Base-by-base conservation (phyloP, 2,888 invertebrate species). In the Patella depressa region DNA sequence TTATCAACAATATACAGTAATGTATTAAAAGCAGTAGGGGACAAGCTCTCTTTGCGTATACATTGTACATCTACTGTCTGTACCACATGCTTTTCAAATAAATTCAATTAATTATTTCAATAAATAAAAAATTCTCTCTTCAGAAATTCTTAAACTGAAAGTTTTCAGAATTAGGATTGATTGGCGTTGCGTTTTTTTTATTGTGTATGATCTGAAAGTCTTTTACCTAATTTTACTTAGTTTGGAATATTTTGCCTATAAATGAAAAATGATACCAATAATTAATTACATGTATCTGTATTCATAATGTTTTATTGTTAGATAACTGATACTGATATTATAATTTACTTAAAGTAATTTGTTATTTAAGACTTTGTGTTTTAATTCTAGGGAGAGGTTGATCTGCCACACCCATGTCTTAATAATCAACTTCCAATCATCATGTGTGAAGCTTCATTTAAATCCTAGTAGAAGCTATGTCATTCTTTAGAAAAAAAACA, bases 341-440 rank as follows among this genome's bases (percentile, higher is more conserved):
- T 34, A 59, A 71, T 57, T 53, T 74, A 3, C 59, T 73, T 77
- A 65, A n/a, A 45, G 76, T 75, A 29, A 65, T 72, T n/a, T 77
- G 53, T 15, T 54, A 57, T 15, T n/a, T n/a, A 19, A 59, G 19
- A 59, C n/a, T 59, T 24, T 24, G 11, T n/a, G 11, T 12, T 19
- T 73, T 59, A 73, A 24, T 84, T 85, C 34, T 84, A 91, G 91
- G 93, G 92, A 65, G 91, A 92, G 79, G 90, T 92, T 17, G 86
- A 88, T 14, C 87, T 92, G 72, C 86, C 88, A 54, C 88, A 88
- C 81, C 92, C 93, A 7, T 86, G 92, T 69, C 88, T 93, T 12
- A 89, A 92, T 85, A 89, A 89, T 69, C 92, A 93, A 85, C 90
- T 92, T 80, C 92, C 92, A 14, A 87, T 92, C 72, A 88, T 92